Base-by-base conservation (phyloP, 2,797 vertebrate species). In the Megalops cyprinoides region DNA sequence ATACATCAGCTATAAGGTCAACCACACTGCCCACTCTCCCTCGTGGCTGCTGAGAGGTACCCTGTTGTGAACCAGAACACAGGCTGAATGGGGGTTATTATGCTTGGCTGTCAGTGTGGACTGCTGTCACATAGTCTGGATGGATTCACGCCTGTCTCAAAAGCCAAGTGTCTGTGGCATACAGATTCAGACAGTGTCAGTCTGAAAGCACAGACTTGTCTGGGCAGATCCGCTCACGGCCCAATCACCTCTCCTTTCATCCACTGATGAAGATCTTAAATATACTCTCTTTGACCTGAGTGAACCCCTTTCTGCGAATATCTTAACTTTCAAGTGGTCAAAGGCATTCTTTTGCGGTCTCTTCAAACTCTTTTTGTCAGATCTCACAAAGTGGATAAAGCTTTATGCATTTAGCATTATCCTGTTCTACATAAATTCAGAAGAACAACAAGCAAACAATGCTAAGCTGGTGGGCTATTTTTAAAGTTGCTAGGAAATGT, bases 231-330 rank as follows among this genome's bases (percentile, higher is more conserved):
- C n/a, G 37, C 51, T 42, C 23, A 44, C 31, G 4, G 23, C 62
- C 31, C 2, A 79, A 53, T 71, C 51, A 14, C 67, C 20, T 56
- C 37, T 39, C 31, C 60, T 58, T 37, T 34, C 44, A 53, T 48
- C 23, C 46, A 23, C 46, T 79, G 51, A 71, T 79, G 62, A 62
- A 79, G 62, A 69, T 23, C 9, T 48, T 39, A 39, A 79, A 69
- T 37, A 46, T 69, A 39, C 8, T 46, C 12, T 15, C 69, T 48
- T 8, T 39, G 31, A 34, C 62, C 62, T 20, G 34, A 31, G 39
- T 20, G 37, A n/a, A 8, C 76, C 12, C 42, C 42, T 31, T 28
- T 14, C 9, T 25, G 6, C 46, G 9, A 18, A 62, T 48, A 4
- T 25, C 62, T 31, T 10, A n/a, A 12, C 77, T 58, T 39, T 34